Evolutionary conservation across 1,140 invertebrate genomes (phyloP).

Genomic region (Odontomachus brunneus): DNA sequence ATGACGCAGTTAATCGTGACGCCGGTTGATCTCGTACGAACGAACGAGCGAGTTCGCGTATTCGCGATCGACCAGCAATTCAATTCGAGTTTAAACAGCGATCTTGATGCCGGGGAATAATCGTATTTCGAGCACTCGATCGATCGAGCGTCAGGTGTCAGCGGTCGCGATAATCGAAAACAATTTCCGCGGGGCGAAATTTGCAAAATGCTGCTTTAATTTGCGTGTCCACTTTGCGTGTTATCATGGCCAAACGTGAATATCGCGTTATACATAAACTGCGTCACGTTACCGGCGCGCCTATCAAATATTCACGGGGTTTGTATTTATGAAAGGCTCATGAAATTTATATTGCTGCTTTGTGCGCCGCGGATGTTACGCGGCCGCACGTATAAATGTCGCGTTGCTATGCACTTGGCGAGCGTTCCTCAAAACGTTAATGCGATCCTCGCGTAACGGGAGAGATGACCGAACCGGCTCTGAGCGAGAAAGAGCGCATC

Average conservation of each 20-base stretch:
- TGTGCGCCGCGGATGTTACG: slow-evolving; percentile 17
- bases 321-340: slow-evolving; percentile 58
- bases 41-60: no score
- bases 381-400: slow-evolving; percentile 23
- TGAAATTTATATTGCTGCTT: slow-evolving; percentile 60
- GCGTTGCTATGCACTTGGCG: slow-evolving; percentile 18
- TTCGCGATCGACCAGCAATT: not conserved
- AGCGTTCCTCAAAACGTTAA: slow-evolving; percentile 18
- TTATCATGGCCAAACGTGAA: slow-evolving; percentile 39
- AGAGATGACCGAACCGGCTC: not conserved
- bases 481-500: not conserved
- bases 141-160: slow-evolving; percentile 9
- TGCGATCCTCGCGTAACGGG: slow-evolving; percentile 11
- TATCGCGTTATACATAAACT: slow-evolving; percentile 47
- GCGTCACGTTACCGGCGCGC: slow-evolving; percentile 30
- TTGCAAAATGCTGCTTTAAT: slow-evolving; percentile 41
- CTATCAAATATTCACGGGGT: slow-evolving; percentile 54
- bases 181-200: slow-evolving; percentile 29
- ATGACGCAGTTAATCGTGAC: no score
- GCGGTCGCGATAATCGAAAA: slow-evolving; percentile 16
- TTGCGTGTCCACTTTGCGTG: slow-evolving; percentile 19
- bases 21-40: no score
- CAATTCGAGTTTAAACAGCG: not conserved
- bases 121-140: not conserved
- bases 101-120: not conserved